Conservation (phyloP, 2,888 invertebrate genomes). For the Neelides folsomi region DNA sequence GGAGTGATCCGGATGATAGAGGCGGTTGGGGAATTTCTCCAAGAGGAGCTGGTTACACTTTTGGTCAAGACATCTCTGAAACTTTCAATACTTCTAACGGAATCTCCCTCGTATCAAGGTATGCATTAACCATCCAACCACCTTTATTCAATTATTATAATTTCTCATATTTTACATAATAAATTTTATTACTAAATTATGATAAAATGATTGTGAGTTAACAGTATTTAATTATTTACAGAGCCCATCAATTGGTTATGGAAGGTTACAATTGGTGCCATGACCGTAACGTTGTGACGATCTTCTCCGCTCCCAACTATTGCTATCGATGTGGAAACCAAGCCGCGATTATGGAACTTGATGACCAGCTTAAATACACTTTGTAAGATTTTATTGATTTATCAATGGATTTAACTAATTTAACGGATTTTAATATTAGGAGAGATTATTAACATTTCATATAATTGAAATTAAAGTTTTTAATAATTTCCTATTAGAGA, state of each 20-base stretch:
- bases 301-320: constrained; percentile 99
- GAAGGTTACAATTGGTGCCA: constrained; percentile 99
- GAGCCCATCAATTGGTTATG: constrained; percentile 99
- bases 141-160: no score
- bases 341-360: constrained; percentile 99
- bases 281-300: constrained; percentile 98
- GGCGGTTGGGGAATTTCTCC: constrained; percentile 99
- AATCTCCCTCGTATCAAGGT: constrained; percentile 80
- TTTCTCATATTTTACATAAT: no score
- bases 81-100: constrained; percentile 99
- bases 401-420: no score
- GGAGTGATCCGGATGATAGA: constrained; percentile 99
- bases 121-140: no score
- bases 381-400: constrained; percentile 67
- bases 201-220: no score
- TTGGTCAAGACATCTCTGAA: constrained; percentile 99
- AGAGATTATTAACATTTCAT: no score
- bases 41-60: constrained; percentile 98
- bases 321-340: constrained; percentile 99
- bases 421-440: no score
- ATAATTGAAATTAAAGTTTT: no score
- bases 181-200: no score
- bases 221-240: neutral
- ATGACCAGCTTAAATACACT: constrained; percentile 99
- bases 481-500: no score